Conservation (phyloP, 2,113 vertebrate species). For the Alethe diademata region DNA sequence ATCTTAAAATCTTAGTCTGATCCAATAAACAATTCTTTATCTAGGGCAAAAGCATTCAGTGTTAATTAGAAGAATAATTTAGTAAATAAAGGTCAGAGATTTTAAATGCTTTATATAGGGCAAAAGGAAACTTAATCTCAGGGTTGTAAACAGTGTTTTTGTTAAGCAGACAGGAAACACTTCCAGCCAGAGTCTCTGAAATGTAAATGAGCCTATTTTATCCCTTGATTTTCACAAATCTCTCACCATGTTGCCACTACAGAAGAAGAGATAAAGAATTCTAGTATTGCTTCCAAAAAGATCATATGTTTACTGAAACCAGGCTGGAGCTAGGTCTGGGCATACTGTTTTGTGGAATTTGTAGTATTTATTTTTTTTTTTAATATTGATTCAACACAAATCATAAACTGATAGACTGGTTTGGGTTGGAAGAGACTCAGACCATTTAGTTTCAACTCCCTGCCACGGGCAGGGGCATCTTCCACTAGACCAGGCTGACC, state of each 20-base stretch:
- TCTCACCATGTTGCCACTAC: neutral
- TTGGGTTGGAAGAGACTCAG: neutral
- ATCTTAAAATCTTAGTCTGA: neutral
- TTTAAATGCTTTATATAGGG: neutral
- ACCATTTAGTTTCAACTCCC: neutral
- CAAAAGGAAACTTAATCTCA: slow-evolving; percentile 5
- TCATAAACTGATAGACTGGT: neutral
- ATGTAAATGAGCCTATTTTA: slow-evolving; percentile 45
- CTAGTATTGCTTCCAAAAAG: neutral
- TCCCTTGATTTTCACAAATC: slow-evolving; percentile 41
- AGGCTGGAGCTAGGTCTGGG: neutral
- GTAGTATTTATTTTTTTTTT: neutral
- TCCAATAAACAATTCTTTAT: neutral
- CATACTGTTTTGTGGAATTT: neutral
- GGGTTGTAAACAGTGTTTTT: neutral
- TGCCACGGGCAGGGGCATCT: neutral
- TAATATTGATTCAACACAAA: neutral
- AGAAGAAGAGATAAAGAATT: neutral
- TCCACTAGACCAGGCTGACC: neutral
- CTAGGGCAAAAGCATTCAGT: neutral
- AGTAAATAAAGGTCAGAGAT: slow-evolving; percentile 17
- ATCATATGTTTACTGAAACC: neutral
- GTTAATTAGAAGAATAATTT: slow-evolving; percentile 23
- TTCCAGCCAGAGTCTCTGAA: slow-evolving; percentile 23
- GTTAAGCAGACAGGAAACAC: slow-evolving; percentile 5